Base-by-base conservation (phyloP, 2,888 invertebrate genomes). In the Andrena praecox region DNA sequence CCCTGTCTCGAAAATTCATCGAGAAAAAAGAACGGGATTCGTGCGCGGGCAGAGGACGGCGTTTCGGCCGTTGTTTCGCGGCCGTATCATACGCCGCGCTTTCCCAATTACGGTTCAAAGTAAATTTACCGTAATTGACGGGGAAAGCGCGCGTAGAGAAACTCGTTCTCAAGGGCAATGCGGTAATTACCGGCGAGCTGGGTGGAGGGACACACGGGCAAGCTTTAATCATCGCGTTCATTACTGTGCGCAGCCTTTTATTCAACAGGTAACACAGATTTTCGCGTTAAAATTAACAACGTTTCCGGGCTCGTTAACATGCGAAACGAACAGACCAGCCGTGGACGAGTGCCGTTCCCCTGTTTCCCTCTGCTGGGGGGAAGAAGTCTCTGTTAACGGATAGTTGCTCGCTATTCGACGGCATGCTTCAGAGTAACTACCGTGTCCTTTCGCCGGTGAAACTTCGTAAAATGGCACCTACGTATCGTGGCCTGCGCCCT, bases 181-280 rank as follows among this genome's bases (percentile, higher is more conserved):
- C 75, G 71, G 68, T 80, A 86, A 87, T 87, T 88, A 84, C 63
- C 70, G 73, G 8, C 10, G 27, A 12, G 24, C 42, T 42, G 24
- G 10, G 56, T n/a, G n/a, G 66, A 73, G 73, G 74, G 86, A 79
- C 75, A 81, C 71, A 63, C 70, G 50, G 52, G 24, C 67, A 63
- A 63, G 82, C 69, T 87, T 84, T 86, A 86, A 86, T 84, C 84
- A 85, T 79, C 79, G 74, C 79, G 68, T 88, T 86, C 87, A 81
- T 87, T 85, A 82, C 70, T 70, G 63, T 33, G 31, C n/a, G 75
- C 33, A 70, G 76, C 60, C 82, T 78, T 74, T 80, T 84, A 85
- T 86, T 85, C 82, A 86, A 86, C 88, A 86, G 84, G 79, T 88
- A 80, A 85, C 73, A 62, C 75, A 71, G 78, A 88, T 79, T 87